phyloP scores from a whole-genome alignment of 2,888 invertebrate genomes.

The Dastarcus helophoroides region DNA sequence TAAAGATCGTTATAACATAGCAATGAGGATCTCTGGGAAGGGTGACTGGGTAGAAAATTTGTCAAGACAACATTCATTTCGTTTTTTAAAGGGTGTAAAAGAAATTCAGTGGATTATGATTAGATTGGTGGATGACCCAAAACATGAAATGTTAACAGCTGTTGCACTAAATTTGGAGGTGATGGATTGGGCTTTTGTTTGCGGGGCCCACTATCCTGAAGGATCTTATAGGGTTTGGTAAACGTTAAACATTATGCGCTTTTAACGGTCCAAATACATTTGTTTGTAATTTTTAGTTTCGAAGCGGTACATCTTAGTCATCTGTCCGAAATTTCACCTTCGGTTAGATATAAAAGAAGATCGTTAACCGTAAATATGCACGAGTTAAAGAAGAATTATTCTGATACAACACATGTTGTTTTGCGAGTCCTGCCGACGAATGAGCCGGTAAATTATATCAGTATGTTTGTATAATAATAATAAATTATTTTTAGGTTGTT shows the following conservation, averaged over 20 bases:
- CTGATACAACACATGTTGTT: conserved; percentile 52
- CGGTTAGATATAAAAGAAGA: conserved; percentile 38
- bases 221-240: conserved; percentile 51
- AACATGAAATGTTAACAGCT: conserved; percentile 50
- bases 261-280: conserved; percentile 8
- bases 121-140: conserved; percentile 43
- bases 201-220: conserved; percentile 48
- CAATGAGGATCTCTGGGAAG: conserved; percentile 30
- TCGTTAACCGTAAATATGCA: conserved; percentile 48
- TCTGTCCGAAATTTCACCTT: conserved; percentile 43
- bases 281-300: conserved; percentile 39
- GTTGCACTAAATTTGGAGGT: conserved; percentile 56
- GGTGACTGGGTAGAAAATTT: conserved; percentile 43
- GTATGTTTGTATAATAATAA: conserved; percentile 1
- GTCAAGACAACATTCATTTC: conserved; percentile 36
- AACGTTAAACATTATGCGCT: conserved; percentile 22
- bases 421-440: conserved; percentile 52
- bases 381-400: conserved; percentile 42
- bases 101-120: conserved; percentile 45
- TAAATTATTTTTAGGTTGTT: conserved; percentile 40
- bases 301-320: conserved; percentile 49
- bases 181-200: conserved; percentile 69
- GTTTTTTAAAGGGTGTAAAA: conserved; percentile 25
- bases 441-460: conserved; percentile 41
- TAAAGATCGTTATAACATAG: conserved; percentile 26